phyloP scores from a whole-genome alignment of 2,888 invertebrate genomes.

The Eupithecia pulchellata region DNA sequence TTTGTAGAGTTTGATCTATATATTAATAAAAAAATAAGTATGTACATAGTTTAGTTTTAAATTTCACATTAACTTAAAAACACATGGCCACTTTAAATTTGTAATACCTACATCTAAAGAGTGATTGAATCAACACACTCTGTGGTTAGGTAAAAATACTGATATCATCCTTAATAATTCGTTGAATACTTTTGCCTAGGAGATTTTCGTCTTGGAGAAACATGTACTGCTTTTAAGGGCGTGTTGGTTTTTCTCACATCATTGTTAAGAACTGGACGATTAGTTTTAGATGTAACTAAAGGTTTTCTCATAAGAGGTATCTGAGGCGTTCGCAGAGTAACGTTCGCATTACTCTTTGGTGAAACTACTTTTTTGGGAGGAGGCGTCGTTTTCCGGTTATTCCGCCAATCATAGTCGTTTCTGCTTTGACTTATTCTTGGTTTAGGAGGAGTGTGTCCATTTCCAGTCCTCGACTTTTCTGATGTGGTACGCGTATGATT shows the following conservation, averaged over 20 bases:
- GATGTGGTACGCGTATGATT: slow-evolving; percentile 52
- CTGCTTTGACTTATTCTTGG: slow-evolving; percentile 54
- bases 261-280: slow-evolving; percentile 75
- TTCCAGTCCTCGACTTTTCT: slow-evolving; percentile 49
- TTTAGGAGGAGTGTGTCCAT: slow-evolving; percentile 44
- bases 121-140: slow-evolving; percentile 41
- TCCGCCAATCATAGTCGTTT: slow-evolving; percentile 62
- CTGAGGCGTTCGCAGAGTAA: slow-evolving; percentile 63
- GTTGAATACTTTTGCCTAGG: slow-evolving; percentile 68
- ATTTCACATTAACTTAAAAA: slow-evolving; percentile 55
- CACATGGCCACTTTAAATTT: slow-evolving; percentile 67
- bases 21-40: slow-evolving; percentile 27
- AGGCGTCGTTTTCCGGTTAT: slow-evolving; percentile 64
- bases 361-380: slow-evolving; percentile 68
- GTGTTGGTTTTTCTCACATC: slow-evolving; percentile 83
- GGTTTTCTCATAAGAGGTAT: slow-evolving; percentile 86
- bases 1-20: slow-evolving; percentile 16
- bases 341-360: slow-evolving; percentile 52
- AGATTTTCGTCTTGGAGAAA: slow-evolving; percentile 76
- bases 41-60: slow-evolving; percentile 14
- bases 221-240: slow-evolving; percentile 83
- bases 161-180: slow-evolving; percentile 30
- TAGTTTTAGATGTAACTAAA: slow-evolving; percentile 83
- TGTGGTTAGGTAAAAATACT: slow-evolving; percentile 37
- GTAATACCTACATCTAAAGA: slow-evolving; percentile 42